Evolutionary conservation across 1,140 invertebrate species (phyloP).

Genomic region (Bradysia coprophila): DNA sequence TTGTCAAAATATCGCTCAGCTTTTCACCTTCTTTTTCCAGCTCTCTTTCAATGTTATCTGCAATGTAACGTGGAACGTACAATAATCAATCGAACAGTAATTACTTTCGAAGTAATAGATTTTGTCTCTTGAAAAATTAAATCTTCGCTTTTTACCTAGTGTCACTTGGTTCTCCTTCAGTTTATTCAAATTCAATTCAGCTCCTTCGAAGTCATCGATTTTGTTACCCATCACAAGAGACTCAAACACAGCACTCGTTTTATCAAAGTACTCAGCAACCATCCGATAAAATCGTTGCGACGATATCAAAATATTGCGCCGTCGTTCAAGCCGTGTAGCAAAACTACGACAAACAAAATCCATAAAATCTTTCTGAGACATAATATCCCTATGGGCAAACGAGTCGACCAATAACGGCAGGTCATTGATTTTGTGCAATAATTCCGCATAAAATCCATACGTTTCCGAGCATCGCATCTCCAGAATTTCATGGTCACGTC

Average conservation of each 20-base stretch:
- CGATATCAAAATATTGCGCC: constrained; percentile 56
- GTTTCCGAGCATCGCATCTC: constrained; percentile 59
- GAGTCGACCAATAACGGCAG: constrained; percentile 29
- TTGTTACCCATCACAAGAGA: constrained; percentile 36
- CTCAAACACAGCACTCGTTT: constrained; percentile 44
- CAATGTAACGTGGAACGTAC: background rate
- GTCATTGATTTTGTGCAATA: constrained; percentile 45
- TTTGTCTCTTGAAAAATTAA: no score
- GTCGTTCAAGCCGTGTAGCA: constrained; percentile 50
- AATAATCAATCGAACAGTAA: no score
- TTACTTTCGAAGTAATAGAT: no score
- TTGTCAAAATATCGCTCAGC: constrained; percentile 55
- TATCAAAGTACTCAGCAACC: constrained; percentile 50
- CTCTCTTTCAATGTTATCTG: constrained; percentile 42
- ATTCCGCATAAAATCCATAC: constrained; percentile 54
- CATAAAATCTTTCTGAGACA: constrained; percentile 55
- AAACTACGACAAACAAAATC: constrained; percentile 63
- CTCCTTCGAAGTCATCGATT: constrained; percentile 31
- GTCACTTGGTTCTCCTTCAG: constrained; percentile 32
- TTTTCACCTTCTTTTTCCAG: constrained; percentile 60
- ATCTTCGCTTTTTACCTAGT: constrained; percentile 25
- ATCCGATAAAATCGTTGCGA: constrained; percentile 56
- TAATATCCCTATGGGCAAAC: constrained; percentile 29
- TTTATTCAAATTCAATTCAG: constrained; percentile 28
- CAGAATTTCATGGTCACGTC: constrained; percentile 51